Conservation (phyloP, 2,113 vertebrate species). For the Notarius quadriscutis region DNA sequence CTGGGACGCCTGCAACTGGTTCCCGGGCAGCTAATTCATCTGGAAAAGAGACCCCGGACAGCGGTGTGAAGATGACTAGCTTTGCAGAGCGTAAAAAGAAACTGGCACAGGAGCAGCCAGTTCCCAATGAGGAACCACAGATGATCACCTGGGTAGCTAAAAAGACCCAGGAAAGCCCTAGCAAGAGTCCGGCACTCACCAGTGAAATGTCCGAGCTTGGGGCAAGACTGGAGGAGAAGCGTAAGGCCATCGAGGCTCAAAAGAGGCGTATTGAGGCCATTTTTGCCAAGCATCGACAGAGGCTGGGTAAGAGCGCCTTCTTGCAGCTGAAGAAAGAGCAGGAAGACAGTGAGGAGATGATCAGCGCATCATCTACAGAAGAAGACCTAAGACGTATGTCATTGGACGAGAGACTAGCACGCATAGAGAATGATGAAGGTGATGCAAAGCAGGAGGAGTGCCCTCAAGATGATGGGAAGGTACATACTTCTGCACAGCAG, state of each 20-base stretch:
- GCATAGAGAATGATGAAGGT: slow-evolving; percentile 68
- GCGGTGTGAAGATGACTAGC: slow-evolving; percentile 87
- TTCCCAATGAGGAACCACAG: slow-evolving; percentile 56
- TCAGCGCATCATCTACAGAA: slow-evolving; percentile 59
- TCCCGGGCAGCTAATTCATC: slow-evolving; percentile 24
- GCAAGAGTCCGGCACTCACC: slow-evolving; percentile 76
- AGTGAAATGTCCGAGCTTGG: slow-evolving; percentile 86
- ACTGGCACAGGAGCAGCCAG: slow-evolving; percentile 66
- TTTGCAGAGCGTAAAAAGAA: slow-evolving; percentile 91
- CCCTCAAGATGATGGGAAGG: slow-evolving; percentile 39
- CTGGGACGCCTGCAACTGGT: slow-evolving; percentile 61
- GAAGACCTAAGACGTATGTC: slow-evolving; percentile 65
- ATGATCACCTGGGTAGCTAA: slow-evolving; percentile 66
- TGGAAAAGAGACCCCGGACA: slow-evolving; percentile 64
- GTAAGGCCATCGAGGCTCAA: slow-evolving; percentile 90
- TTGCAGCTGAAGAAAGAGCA: slow-evolving; percentile 81
- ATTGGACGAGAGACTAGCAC: slow-evolving; percentile 70
- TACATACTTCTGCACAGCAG: slow-evolving; percentile 34
- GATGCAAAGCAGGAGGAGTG: slow-evolving; percentile 43
- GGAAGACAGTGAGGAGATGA: slow-evolving; percentile 54
- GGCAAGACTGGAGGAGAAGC: slow-evolving; percentile 84
- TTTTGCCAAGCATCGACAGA: slow-evolving; percentile 89
- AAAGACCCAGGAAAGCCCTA: slow-evolving; percentile 76
- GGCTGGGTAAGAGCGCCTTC: slow-evolving; percentile 86
- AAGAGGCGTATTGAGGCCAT: slow-evolving; percentile 93